Evolutionary conservation across 2,797 vertebrate genomes (phyloP).

Genomic region (Gallinago solitaria): DNA sequence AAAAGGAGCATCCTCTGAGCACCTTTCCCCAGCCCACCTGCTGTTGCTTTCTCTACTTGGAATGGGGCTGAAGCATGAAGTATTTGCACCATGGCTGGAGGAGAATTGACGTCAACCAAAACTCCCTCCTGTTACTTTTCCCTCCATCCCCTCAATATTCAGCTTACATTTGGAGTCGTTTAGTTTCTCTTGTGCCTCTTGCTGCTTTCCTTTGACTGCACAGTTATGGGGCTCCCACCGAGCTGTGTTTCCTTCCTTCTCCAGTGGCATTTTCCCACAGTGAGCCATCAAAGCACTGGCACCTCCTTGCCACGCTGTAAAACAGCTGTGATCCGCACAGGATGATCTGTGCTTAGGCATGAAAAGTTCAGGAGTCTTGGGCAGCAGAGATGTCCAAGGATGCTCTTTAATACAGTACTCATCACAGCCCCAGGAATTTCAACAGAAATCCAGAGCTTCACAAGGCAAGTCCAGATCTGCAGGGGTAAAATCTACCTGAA

Average conservation of each 20-base stretch:
- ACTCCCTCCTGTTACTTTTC: background rate
- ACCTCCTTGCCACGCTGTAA: background rate
- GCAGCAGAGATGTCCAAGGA: background rate
- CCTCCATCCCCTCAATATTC: background rate
- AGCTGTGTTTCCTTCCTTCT: background rate
- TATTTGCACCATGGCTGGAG: background rate
- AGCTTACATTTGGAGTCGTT: background rate
- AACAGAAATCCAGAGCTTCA: background rate
- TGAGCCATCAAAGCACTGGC: background rate
- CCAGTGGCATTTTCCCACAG: background rate
- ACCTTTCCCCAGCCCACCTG: background rate
- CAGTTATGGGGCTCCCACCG: background rate
- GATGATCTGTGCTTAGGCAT: background rate
- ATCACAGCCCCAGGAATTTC: no score
- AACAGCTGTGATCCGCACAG: fast-evolving
- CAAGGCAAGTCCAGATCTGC: no score
- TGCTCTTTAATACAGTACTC: background rate
- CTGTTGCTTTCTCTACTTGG: background rate
- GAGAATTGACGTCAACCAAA: background rate
- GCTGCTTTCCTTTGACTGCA: background rate
- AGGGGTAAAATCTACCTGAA: background rate
- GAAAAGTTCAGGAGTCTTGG: background rate
- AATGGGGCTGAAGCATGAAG: background rate
- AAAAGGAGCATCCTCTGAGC: background rate
- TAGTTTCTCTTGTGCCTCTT: background rate